Evolutionary conservation across 2,888 invertebrate genomes (phyloP), one percentile per base, ranked within the genome.

Genomic region (Galerucella calmariensis): DNA sequence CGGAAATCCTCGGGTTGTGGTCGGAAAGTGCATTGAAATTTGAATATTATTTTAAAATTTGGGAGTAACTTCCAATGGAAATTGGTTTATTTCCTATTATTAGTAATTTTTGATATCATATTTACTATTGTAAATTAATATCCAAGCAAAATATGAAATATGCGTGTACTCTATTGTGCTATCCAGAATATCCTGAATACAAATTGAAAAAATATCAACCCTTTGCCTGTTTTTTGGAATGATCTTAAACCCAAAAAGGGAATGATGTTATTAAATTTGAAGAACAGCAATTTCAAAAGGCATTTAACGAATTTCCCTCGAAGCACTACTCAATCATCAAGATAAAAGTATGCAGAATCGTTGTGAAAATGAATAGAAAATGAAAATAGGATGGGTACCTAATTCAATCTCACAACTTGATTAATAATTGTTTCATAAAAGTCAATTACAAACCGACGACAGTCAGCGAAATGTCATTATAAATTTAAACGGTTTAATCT

Each of bases 401-500:
- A 69, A 72, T 66, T 68, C 61, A 68, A 65, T 72, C 69, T 56
- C 35, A 66, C 63, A 73, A 71, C 76, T 69, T 61, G 68, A 75
- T 73, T 75, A 53, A 67, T 56, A 62, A 72, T 78, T 74, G 77
- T 75, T 77, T 74, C 65, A 53, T 67, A 69, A 77, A 76, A 78
- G 77, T 79, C 72, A 76, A 78, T 77, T 78, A 76, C 67, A 44
- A 74, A 73, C 56, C 67, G 71, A 72, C 72, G 73, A 58, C 72
- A 72, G 72, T 67, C 73, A 69, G 71, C 73, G 78, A 77, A 81
- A 83, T 81, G 80, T 83, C 82, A 84, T 84, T 84, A 84, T 82
- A 80, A 81, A n/a, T 81, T 82, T 79, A 79, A 83, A 79, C 83
- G 81, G 83, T 83, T 84, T 80, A 82, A 83, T 82, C 81, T 82